These are phyloP conservation scores for Chascanopsetta lugubris DNA, from an alignment of 2,113 vertebrate species.

Conservation along the genomic window DNA sequence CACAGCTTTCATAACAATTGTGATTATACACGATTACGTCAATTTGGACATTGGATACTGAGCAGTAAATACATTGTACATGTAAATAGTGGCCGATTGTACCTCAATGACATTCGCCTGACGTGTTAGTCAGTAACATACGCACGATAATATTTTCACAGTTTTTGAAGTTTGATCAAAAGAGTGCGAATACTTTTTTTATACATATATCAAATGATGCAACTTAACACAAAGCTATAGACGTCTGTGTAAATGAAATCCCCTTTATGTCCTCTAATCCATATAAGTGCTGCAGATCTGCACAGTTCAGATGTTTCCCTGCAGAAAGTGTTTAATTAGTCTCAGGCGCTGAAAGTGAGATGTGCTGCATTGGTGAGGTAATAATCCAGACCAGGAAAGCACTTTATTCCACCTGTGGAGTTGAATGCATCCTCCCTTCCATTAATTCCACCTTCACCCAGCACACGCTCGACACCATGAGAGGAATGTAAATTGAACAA, in stretches of 20 bases:
- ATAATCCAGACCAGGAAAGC: background rate
- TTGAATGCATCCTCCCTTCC: background rate
- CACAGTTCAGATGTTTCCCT: background rate
- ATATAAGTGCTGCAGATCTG: background rate
- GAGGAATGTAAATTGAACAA: background rate
- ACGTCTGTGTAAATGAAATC: background rate
- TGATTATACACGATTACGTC: too few species aligned
- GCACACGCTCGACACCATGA: background rate
- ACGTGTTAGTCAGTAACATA: too few species aligned
- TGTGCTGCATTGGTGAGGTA: background rate
- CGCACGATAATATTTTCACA: too few species aligned
- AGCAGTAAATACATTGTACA: too few species aligned
- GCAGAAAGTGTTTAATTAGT: background rate
- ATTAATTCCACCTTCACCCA: background rate
- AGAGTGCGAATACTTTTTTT: too few species aligned
- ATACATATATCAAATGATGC: background rate
- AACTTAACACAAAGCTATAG: background rate
- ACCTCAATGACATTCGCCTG: too few species aligned
- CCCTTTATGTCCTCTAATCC: background rate
- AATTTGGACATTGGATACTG: too few species aligned
- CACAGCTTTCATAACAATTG: too few species aligned
- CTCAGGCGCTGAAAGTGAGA: background rate
- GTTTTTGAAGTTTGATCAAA: too few species aligned
- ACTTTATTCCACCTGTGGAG: background rate
- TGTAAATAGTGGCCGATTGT: too few species aligned